Evolutionary conservation across 2,888 invertebrate species (phyloP), one percentile per base, ranked within the genome.

Genomic region (Beris morrisii): DNA sequence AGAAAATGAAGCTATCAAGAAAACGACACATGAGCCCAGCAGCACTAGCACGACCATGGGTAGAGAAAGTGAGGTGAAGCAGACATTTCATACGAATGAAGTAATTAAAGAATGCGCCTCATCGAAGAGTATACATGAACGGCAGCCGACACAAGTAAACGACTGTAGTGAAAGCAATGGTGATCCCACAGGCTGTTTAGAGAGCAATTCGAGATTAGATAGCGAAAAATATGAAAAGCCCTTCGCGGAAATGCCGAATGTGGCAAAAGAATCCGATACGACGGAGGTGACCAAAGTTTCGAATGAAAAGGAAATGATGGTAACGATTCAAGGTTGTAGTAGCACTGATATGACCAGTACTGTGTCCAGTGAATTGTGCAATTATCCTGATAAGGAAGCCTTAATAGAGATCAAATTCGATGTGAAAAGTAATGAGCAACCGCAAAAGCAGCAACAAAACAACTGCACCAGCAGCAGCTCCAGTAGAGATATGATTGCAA

Each of bases 341-440:
- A 38, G 38, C 38, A 38, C 38, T 38, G 38, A 38, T 7, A 38
- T 9, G 38, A 7, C 38, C 22, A 55, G 50, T n/a, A 38, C 38
- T 12, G 48, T 13, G 11, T 38, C 5, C 48, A 54, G 38, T 44
- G 55, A 52, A 43, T 38, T 32, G 56, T 56, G 66, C 63, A 67
- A 67, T 67, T 67, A 67, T 67, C 55, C 66, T 22, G 56, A 38
- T 30, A 67, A n/a, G 46, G 56, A 50, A 54, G 50, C 44, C 63
- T 46, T 63, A 67, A 53, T 13, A 46, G 48, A 59, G 4, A 11
- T 4, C 15, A 59, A 46, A 38, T n/a, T 59, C 45, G 22, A 59
- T 31, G 52, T 22, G 52, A 22, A 28, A 22, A 22, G 11, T 5
- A 52, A 5, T 22, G 22, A 13, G 22, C 13, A 5, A 7, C 52